Evolutionary conservation across 2,888 invertebrate species (phyloP), one percentile per base, ranked within the genome.

Genomic region (Acronicta leporina): DNA sequence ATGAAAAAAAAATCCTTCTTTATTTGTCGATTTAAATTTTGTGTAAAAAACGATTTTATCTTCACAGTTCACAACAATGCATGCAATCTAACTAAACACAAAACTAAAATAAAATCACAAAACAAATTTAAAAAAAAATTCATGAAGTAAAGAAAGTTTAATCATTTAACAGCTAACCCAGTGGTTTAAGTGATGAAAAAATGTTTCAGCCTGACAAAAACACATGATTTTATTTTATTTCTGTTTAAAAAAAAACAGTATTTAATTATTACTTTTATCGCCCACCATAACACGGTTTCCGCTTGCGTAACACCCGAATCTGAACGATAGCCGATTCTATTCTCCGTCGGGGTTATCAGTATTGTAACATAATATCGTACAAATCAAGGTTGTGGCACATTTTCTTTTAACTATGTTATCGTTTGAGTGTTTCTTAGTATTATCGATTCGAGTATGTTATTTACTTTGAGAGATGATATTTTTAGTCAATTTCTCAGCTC

Each of bases 321-420:
- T 75, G 70, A 79, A 83, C 77, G 90, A 90, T 91, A 90, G 86
- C 81, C 65, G 61, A 78, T 87, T 86, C 83, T 83, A 87, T 86
- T 88, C 87, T 73, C 81, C 79, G 80, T 48, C 79, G 89, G 90
- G 92, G 91, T 92, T 92, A 92, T 92, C 92, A 84, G 67, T 74
- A 63, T 85, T 78, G 86, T 88, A 89, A 88, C 85, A 83, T 82
- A 79, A 75, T 79, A 82, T 68, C 68, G 57, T 75, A 75, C 77
- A 81, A 81, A 80, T 82, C 91, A 94, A 94, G 93, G 93, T 90
- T 90, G 85, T 89, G 93, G 88, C 92, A 92, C 81, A 93, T 94
- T 93, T 92, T 91, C 91, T 90, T 89, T 82, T 80, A 73, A 84
- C 79, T 79, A 79, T 78, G 83, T 87, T 88, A 85, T 85, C 91